Evolutionary conservation across 2,888 invertebrate species (phyloP), one percentile per base, ranked within the genome.

Genomic region (Parthenolecanium corni): DNA sequence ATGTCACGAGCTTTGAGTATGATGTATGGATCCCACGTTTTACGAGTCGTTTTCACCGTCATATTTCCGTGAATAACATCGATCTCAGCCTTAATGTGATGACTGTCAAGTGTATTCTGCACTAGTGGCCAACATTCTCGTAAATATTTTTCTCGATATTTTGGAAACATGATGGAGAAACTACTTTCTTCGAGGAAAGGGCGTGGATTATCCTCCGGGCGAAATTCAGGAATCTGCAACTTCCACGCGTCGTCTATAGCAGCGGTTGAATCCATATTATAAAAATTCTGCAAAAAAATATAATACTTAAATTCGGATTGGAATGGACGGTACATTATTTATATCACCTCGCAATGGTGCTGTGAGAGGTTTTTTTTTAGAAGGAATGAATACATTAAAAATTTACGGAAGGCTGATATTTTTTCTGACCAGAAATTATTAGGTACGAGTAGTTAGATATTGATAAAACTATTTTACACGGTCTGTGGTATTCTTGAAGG

Each of bases 21-120:
- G 61, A 95, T 88, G 69, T 88, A 97, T 0, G 98, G 98, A 77
- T 99, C 98, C 93, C 93, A 98, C 1, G 97, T 97, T 78, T 96
- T 95, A 61, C 89, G 79, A 0, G 95, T 95, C 0, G 98, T 98
- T 73, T 80, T 81, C 0, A 99, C 98, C 0, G 85, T 83, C 86
- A 99, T 89, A 70, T 91, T 93, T 46, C 97, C 84, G 78, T 96
- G 95, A 4, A 95, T 80, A 2, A 94, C 77, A 76, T 97, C 96
- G 66, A 97, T 75, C 71, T 95, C 93, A 0, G 89, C 91, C 70
- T 85, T 83, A 11, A 97, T 74, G 68, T 82, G 80, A 73, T 89
- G 82, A 69, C 90, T 89, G 31, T 78, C 78, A 20, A 98, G 74
- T 0, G 84, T 79, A 75, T 92, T 92, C 71, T 93, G 84, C 0